A percentile compares a stretch with the other conserved stretches of the same genome.
Evolutionary conservation across 1,140 invertebrate genomes (phyloP).

Genomic region (Eufriesea mexicana): DNA sequence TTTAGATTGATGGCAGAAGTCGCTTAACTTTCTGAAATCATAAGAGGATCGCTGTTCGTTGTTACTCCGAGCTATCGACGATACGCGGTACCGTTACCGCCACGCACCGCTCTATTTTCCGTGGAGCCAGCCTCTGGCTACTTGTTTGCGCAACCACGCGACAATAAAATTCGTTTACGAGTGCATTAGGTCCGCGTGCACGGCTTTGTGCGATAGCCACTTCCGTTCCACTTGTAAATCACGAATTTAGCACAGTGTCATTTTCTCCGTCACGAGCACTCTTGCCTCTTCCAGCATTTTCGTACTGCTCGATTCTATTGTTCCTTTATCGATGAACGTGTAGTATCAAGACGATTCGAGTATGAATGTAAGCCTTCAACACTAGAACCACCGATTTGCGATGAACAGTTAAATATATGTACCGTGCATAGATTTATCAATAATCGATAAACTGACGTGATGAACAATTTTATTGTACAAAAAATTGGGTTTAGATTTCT

Average conservation of each 20-base stretch:
- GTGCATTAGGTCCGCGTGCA: constrained; percentile 67
- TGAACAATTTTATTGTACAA: too few relatives aligned
- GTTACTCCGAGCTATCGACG: constrained; percentile 22
- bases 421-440: too few relatives aligned
- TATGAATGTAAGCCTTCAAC: neutral
- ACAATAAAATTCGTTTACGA: constrained; percentile 76
- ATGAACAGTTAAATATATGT: too few relatives aligned
- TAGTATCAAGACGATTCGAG: neutral
- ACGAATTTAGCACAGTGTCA: constrained; percentile 59
- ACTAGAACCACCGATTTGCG: too few relatives aligned
- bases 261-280: neutral
- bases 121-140: constrained; percentile 29
- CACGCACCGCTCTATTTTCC: constrained; percentile 52
- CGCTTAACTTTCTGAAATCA: too few relatives aligned
- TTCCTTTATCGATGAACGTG: too few relatives aligned
- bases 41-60: neutral
- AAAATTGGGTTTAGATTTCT: too few relatives aligned
- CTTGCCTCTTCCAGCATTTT: neutral
- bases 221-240: constrained; percentile 74
- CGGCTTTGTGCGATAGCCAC: constrained; percentile 70
- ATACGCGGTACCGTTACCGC: neutral
- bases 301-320: too few relatives aligned
- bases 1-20: too few relatives aligned
- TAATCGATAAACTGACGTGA: too few relatives aligned
- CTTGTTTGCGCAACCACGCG: constrained; percentile 71